phyloP scores from a whole-genome alignment of 2,797 vertebrate species.

The Melanotaenia pygmaea region DNA sequence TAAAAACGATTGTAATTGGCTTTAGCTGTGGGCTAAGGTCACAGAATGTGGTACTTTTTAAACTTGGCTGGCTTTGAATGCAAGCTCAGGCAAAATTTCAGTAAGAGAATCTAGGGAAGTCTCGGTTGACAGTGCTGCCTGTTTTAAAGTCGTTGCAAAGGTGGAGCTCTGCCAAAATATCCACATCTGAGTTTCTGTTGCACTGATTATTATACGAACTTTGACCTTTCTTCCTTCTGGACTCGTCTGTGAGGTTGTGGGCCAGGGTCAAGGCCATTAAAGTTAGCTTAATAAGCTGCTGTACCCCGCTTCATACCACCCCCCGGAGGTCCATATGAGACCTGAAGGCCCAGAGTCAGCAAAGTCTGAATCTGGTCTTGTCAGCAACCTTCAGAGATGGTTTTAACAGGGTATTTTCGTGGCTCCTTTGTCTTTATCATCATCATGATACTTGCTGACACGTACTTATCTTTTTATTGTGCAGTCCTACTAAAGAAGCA shows the following conservation, averaged over 20 bases:
- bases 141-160: conserved; percentile 42
- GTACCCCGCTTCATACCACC: conserved; percentile 28
- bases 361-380: conserved; percentile 53
- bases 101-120: conserved; percentile 48
- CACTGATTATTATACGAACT: conserved; percentile 57
- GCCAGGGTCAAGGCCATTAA: conserved; percentile 70
- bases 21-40: conserved; percentile 52
- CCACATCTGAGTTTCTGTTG: conserved; percentile 26
- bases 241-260: conserved; percentile 45
- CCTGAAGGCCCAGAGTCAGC: conserved; percentile 64
- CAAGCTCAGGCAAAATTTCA: conserved; percentile 56
- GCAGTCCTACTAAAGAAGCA: conserved; percentile 11
- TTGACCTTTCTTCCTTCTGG: conserved; percentile 65
- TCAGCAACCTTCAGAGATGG: conserved; percentile 62
- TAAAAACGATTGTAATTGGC: conserved; percentile 50
- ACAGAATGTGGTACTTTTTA: conserved; percentile 37
- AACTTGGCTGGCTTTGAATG: conserved; percentile 47
- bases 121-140: conserved; percentile 36
- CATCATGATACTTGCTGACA: conserved; percentile 40
- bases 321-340: conserved; percentile 42
- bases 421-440: conserved; percentile 35
- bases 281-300: conserved; percentile 66
- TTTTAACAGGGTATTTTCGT: conserved; percentile 26
- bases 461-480: conserved; percentile 18
- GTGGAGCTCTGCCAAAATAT: conserved; percentile 45